A percentile compares a stretch with the other conserved stretches of the same genome.
Conservation (phyloP, 2,113 vertebrate genomes). For the Phrynosoma blainvillii region DNA sequence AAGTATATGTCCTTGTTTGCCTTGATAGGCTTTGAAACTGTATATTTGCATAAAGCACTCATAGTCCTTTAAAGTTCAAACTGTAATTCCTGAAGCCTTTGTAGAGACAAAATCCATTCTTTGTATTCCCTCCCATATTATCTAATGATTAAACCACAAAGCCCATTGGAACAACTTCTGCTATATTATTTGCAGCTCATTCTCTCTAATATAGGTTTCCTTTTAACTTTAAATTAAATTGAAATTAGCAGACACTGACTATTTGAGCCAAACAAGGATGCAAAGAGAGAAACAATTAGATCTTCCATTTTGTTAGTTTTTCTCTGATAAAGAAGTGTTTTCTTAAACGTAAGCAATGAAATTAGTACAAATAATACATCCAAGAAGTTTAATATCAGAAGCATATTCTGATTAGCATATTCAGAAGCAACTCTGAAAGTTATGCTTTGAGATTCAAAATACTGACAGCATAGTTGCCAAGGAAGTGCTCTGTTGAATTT, state of each 20-base stretch:
- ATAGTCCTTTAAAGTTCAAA: slow-evolving; percentile 36
- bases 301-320: slow-evolving; percentile 63
- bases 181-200: slow-evolving; percentile 60
- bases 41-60: neutral
- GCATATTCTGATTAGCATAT: neutral
- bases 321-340: slow-evolving; percentile 53
- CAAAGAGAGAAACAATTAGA: slow-evolving; percentile 64
- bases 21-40: slow-evolving; percentile 30
- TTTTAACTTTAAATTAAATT: slow-evolving; percentile 65
- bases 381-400: slow-evolving; percentile 36
- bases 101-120: slow-evolving; percentile 37
- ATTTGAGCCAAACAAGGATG: slow-evolving; percentile 61
- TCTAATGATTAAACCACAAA: slow-evolving; percentile 63
- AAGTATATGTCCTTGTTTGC: slow-evolving; percentile 31
- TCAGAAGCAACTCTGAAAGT: slow-evolving; percentile 36
- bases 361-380: slow-evolving; percentile 41
- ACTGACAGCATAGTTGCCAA: neutral
- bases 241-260: slow-evolving; percentile 44
- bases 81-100: slow-evolving; percentile 31
- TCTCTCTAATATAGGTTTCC: slow-evolving; percentile 57
- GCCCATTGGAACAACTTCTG: slow-evolving; percentile 44
- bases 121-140: slow-evolving; percentile 33
- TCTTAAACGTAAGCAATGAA: slow-evolving; percentile 59
- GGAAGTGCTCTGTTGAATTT: slow-evolving; percentile 23
- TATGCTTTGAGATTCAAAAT: accelerated